Evolutionary conservation across 2,797 vertebrate genomes (phyloP).

Genomic region (Dendrocincla tyrannina): DNA sequence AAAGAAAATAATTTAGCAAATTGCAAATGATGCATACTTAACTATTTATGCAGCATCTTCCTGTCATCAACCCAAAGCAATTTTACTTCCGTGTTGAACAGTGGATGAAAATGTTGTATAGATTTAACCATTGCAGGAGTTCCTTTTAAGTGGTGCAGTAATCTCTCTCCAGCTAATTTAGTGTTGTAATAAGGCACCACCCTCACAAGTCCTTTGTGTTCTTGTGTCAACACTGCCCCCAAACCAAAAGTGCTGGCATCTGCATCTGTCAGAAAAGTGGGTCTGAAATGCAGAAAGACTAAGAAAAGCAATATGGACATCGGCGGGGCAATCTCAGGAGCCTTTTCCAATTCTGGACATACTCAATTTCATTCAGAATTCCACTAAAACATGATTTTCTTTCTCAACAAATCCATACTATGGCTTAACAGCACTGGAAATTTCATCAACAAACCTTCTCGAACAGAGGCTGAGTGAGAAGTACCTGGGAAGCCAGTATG

Average conservation of each 20-base stretch:
- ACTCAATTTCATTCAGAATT: neutral
- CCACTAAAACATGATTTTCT: neutral
- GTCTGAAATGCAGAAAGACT: conserved; percentile 19
- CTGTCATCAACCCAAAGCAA: conserved; percentile 70
- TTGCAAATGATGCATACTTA: conserved; percentile 69
- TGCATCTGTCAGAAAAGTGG: conserved; percentile 59
- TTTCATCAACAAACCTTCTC: neutral
- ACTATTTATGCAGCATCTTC: conserved; percentile 72
- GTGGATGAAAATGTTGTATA: conserved; percentile 62
- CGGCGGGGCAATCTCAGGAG: neutral
- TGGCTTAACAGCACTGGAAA: neutral
- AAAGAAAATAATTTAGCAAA: conserved; percentile 70
- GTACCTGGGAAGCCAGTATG: fast-evolving
- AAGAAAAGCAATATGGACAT: neutral
- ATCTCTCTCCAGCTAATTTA: conserved; percentile 65
- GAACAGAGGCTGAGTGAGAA: neutral
- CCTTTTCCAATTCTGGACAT: neutral
- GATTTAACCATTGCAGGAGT: conserved; percentile 66
- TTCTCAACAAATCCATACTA: neutral
- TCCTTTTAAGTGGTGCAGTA: conserved; percentile 65
- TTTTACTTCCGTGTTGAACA: conserved; percentile 66
- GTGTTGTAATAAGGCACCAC: conserved; percentile 69
- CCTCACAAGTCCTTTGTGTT: conserved; percentile 66
- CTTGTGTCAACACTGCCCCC: conserved; percentile 71
- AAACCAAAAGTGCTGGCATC: conserved; percentile 67